phyloP scores from a whole-genome alignment of 2,113 vertebrate species.

The Chamaetylas fuelleborni region DNA sequence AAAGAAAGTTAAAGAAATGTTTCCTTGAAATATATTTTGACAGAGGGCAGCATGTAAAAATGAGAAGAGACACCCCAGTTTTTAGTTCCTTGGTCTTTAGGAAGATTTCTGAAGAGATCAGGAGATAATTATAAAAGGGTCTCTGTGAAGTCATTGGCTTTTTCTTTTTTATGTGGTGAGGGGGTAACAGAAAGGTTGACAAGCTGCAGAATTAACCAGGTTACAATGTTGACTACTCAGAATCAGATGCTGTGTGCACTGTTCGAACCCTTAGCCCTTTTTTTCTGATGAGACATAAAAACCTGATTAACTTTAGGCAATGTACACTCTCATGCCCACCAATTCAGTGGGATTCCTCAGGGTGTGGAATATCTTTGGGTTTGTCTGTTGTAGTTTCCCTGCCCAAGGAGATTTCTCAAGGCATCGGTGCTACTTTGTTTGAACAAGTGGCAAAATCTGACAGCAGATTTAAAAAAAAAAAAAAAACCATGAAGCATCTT shows the following conservation, averaged over 20 bases:
- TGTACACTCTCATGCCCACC: fast-evolving
- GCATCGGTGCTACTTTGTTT: not conserved
- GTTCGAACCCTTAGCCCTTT: not conserved
- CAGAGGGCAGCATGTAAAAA: not conserved
- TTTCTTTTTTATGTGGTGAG: not conserved
- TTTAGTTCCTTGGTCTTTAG: not conserved
- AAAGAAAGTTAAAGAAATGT: not conserved
- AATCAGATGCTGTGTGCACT: not conserved
- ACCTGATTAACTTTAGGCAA: not conserved
- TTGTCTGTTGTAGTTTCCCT: not conserved
- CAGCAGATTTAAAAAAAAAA: not conserved
- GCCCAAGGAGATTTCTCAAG: not conserved
- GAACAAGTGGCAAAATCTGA: not conserved
- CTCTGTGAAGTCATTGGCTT: not conserved
- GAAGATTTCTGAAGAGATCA: not conserved
- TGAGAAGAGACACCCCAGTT: not conserved
- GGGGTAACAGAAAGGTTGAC: not conserved
- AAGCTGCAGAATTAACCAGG: not conserved
- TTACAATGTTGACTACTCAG: not conserved
- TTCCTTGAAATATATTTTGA: not conserved
- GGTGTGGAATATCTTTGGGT: not conserved
- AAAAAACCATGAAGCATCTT: not conserved
- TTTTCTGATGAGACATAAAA: not conserved
- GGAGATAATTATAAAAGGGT: not conserved
- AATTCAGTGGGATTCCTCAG: not conserved